A percentile compares a stretch with the other conserved stretches of the same genome.
Evolutionary conservation across 2,113 vertebrate genomes (phyloP).

Genomic region (Antidorcas marsupialis): DNA sequence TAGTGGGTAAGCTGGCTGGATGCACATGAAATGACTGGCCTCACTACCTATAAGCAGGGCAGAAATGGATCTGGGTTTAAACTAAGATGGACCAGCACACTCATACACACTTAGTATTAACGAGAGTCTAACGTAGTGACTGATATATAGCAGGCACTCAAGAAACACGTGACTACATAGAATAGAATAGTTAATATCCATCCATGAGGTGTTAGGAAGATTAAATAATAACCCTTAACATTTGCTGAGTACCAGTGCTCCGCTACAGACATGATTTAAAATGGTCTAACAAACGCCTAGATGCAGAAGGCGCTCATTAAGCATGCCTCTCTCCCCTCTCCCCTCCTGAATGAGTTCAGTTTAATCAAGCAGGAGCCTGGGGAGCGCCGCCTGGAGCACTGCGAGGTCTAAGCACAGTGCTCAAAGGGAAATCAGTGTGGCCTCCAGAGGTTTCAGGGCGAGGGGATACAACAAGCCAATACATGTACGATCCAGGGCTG

Average conservation of each 20-base stretch:
- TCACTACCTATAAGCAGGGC: not conserved
- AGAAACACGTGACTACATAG: not conserved
- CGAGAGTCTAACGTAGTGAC: not conserved
- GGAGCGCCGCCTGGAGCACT: not conserved
- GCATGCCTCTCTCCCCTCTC: not conserved
- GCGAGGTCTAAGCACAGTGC: rapidly evolving
- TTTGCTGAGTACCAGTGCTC: not conserved
- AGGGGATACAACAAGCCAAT: not conserved
- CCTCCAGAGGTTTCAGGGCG: not conserved
- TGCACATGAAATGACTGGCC: not conserved
- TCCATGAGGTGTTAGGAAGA: not conserved
- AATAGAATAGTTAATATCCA: not conserved
- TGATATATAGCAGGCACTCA: not conserved
- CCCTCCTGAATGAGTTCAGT: not conserved
- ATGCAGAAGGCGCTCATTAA: not conserved
- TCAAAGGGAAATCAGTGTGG: not conserved
- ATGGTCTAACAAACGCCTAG: not conserved
- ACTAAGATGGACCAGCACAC: not conserved
- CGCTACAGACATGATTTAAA: not conserved
- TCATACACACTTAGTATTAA: not conserved
- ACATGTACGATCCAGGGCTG: not conserved
- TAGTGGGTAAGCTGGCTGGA: not conserved
- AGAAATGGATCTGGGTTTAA: not conserved
- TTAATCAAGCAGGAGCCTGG: not conserved
- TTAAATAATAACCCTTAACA: not conserved